phyloP scores from a whole-genome alignment of 2,888 invertebrate species.

The Dysmachus trigonus region DNA sequence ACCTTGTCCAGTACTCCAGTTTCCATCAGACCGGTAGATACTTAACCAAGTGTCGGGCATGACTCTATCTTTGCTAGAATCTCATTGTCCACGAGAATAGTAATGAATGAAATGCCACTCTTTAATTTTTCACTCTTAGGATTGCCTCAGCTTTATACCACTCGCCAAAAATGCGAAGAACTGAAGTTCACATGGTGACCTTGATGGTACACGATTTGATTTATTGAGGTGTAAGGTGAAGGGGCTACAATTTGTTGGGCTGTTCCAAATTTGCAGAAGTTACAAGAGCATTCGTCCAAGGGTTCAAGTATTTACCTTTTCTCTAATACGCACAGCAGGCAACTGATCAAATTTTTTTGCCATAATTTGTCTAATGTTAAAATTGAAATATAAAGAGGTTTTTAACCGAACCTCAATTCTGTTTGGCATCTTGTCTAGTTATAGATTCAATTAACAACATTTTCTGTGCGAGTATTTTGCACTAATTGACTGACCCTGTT shows the following conservation, averaged over 20 bases:
- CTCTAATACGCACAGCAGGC: not conserved
- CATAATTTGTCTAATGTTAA: not conserved
- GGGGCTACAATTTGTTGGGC: not conserved
- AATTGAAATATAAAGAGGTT: not conserved
- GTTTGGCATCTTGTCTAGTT: not conserved
- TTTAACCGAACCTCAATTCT: not conserved
- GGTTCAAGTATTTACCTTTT: not conserved
- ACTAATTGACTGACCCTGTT: not conserved
- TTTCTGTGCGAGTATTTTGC: not conserved
- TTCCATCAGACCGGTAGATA: not conserved
- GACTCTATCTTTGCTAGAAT: not conserved
- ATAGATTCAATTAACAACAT: not conserved
- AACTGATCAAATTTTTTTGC: not conserved
- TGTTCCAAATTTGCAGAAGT: not conserved
- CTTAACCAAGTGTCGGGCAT: not conserved
- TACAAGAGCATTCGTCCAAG: not conserved
- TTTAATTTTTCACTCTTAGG: not conserved
- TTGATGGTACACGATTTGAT: not conserved
- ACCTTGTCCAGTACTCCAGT: not conserved
- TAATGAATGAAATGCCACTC: not conserved
- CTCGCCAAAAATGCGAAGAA: not conserved
- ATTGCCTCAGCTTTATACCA: not conserved
- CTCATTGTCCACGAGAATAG: not conserved
- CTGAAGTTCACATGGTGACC: not conserved
- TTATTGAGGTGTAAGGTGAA: not conserved